Evolutionary conservation across 1,140 invertebrate genomes (phyloP).

Genomic region (Camponotus pennsylvanicus): DNA sequence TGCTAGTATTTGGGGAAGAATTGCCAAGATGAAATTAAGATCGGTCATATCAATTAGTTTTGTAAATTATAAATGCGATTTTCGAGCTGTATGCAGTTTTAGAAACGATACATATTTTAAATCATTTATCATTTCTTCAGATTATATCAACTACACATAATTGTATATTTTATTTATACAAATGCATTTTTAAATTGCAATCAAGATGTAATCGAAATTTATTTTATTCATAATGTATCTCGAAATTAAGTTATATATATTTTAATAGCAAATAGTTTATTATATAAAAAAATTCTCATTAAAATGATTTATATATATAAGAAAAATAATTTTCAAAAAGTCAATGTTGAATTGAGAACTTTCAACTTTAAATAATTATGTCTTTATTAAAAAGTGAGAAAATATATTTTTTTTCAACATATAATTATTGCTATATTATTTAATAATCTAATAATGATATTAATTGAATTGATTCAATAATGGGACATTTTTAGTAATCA

Average conservation of each 20-base stretch:
- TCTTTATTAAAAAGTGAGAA: not conserved
- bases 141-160: not conserved
- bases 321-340: too few relatives aligned
- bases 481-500: not conserved
- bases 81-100: not conserved
- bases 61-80: not conserved
- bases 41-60: not conserved
- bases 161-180: not conserved
- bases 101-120: not conserved
- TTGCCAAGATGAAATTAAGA: not conserved
- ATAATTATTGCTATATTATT: not conserved
- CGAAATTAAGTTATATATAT: not conserved
- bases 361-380: not conserved
- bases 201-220: not conserved
- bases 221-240: not conserved
- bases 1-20: not conserved
- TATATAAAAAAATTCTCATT: conserved; percentile 2
- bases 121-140: not conserved
- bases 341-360: not conserved
- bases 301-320: not conserved
- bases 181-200: not conserved
- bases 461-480: conserved; percentile 7
- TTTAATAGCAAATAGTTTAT: conserved; percentile 5
- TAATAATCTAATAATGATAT: not conserved
- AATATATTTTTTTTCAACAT: not conserved